A percentile compares a stretch with the other conserved stretches of the same genome.
phyloP scores from a whole-genome alignment of 2,113 vertebrate species.

The Etheostoma cragini region DNA sequence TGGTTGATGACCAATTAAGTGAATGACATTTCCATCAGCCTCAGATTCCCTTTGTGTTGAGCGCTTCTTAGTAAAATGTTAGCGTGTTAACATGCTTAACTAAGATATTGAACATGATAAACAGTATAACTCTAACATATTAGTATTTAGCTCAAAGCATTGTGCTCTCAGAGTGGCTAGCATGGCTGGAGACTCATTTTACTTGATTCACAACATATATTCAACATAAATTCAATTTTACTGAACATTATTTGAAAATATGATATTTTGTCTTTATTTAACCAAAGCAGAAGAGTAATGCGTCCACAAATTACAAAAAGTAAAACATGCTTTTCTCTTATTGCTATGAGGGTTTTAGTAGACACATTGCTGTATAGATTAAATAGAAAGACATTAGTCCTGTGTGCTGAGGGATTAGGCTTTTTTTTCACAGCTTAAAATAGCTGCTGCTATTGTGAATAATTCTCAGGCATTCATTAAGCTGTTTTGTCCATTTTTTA shows the following conservation, averaged over 20 bases:
- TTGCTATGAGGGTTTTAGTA: conserved; percentile 1
- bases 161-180: too few species aligned
- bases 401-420: conserved; percentile 28
- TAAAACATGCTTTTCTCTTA: background rate
- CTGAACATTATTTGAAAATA: background rate
- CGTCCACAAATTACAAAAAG: conserved; percentile 1
- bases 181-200: too few species aligned
- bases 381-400: conserved; percentile 20
- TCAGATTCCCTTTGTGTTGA: background rate
- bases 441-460: conserved; percentile 26
- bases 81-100: background rate
- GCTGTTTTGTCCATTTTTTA: conserved; percentile 29
- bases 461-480: conserved; percentile 23
- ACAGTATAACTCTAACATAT: background rate
- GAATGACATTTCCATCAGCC: background rate
- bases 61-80: background rate
- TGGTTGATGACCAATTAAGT: background rate
- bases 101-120: background rate
- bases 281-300: background rate
- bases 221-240: background rate
- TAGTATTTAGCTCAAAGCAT: background rate
- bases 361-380: conserved; percentile 26
- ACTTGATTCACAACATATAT: background rate
- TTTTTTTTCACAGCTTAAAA: conserved; percentile 46
- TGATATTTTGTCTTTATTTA: background rate